phyloP scores from a whole-genome alignment of 2,888 invertebrate genomes.

The Odontomyia ornata region DNA sequence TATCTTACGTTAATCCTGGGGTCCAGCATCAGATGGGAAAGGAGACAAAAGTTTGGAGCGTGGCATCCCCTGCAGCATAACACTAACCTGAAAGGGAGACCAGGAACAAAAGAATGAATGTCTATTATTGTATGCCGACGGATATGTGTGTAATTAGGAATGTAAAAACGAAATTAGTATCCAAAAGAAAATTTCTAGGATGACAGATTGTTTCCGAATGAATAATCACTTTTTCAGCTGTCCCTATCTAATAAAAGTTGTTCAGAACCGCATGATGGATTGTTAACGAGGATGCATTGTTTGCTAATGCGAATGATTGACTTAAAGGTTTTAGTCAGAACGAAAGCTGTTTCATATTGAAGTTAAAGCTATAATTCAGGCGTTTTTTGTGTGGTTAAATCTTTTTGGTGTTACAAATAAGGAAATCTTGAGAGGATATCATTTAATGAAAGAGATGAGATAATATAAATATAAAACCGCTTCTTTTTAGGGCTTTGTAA shows the following conservation, averaged over 20 bases:
- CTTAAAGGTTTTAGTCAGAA: conserved; percentile 1
- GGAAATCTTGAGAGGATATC: no score
- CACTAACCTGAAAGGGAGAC: not conserved
- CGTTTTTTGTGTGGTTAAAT: no score
- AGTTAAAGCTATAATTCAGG: no score
- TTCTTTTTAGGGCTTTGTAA: no score
- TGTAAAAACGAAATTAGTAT: conserved; percentile 46
- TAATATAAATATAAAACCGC: no score
- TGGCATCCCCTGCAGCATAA: not conserved
- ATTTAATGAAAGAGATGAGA: no score
- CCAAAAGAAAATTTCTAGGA: conserved; percentile 28
- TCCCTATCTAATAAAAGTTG: not conserved
- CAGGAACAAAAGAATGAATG: conserved; percentile 2
- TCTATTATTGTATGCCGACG: conserved; percentile 23
- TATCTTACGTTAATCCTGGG: not conserved
- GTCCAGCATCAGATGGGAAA: not conserved
- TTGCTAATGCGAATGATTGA: not conserved
- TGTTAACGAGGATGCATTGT: not conserved
- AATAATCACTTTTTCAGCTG: conserved; percentile 37
- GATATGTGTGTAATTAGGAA: conserved; percentile 42
- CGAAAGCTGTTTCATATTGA: no score
- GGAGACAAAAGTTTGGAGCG: no score
- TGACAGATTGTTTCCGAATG: conserved; percentile 46
- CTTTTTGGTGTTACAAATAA: no score
- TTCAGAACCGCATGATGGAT: not conserved